Conservation (phyloP, 1,140 invertebrate genomes). For the Diorhabda carinulata region DNA sequence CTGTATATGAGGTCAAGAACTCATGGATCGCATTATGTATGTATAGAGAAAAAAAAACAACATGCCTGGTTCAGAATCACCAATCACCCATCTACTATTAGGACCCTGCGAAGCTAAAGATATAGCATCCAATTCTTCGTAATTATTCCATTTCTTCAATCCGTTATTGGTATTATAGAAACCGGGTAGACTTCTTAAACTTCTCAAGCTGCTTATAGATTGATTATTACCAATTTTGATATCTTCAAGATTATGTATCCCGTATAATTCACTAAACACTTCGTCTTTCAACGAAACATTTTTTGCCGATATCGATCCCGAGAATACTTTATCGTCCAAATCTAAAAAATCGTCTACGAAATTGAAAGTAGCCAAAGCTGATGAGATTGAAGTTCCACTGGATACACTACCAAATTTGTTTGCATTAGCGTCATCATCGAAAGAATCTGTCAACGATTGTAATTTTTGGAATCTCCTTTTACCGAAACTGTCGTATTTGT, state of each 20-base stretch:
- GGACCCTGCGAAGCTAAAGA: slow-evolving; percentile 26
- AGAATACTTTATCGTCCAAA: slow-evolving; percentile 37
- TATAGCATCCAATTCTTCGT: slow-evolving; percentile 36
- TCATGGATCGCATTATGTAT: no score
- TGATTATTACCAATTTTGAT: slow-evolving; percentile 18
- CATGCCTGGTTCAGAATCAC: slow-evolving; percentile 45
- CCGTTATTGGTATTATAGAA: slow-evolving; percentile 23
- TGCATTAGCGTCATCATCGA: slow-evolving; percentile 17
- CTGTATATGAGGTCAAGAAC: no score
- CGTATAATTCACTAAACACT: slow-evolving; percentile 33
- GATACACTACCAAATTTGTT: slow-evolving; percentile 17
- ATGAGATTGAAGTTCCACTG: slow-evolving; percentile 23
- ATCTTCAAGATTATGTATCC: slow-evolving; percentile 35
- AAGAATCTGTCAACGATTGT: slow-evolving; percentile 23
- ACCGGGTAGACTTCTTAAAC: slow-evolving; percentile 33
- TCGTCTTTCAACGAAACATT: slow-evolving; percentile 18
- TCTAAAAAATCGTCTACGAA: slow-evolving; percentile 35
- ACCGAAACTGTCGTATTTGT: slow-evolving; percentile 31
- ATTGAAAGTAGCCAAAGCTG: slow-evolving; percentile 24
- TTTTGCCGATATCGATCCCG: slow-evolving; percentile 24
- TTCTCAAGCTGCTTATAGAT: slow-evolving; percentile 32
- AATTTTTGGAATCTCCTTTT: slow-evolving; percentile 35
- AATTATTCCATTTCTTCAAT: slow-evolving; percentile 42
- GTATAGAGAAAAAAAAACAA: slow-evolving; percentile 22
- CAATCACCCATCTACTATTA: slow-evolving; percentile 36